Evolutionary conservation across 2,888 invertebrate species (phyloP).

Genomic region (Torymus tubicola): DNA sequence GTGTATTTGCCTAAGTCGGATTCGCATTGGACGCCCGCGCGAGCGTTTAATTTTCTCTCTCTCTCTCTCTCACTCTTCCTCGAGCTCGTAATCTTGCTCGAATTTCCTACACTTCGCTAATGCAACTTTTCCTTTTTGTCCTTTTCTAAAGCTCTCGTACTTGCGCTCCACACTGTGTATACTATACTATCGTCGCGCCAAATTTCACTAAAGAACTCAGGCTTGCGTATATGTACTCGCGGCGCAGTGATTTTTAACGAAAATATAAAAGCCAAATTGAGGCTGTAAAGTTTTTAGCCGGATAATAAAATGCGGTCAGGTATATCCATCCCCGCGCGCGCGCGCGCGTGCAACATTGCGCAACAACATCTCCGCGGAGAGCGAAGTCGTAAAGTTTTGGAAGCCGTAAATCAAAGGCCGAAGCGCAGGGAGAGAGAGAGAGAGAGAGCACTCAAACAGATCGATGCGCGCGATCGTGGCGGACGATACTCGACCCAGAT

Average conservation of each 20-base stretch:
- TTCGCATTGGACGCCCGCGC: constrained; percentile 49
- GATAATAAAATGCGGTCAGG: not conserved
- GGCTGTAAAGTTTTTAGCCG: not conserved
- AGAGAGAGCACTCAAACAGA: constrained; percentile 27
- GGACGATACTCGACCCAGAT: constrained; percentile 53
- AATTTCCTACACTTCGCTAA: constrained; percentile 34
- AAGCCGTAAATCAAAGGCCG: constrained; percentile 30
- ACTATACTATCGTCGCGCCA: too few relatives aligned
- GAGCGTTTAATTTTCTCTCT: constrained; percentile 53
- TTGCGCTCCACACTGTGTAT: too few relatives aligned
- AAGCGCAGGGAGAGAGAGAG: not conserved
- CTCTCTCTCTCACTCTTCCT: constrained; percentile 28
- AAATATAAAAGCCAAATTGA: not conserved
- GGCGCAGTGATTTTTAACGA: not conserved
- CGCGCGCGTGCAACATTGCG: too few relatives aligned
- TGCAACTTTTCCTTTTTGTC: constrained; percentile 12
- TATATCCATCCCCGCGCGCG: not conserved
- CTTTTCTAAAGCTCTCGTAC: not conserved
- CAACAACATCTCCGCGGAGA: too few relatives aligned
- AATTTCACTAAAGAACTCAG: too few relatives aligned
- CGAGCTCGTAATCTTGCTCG: constrained; percentile 42
- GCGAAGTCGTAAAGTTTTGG: not conserved
- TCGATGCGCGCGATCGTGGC: constrained; percentile 40
- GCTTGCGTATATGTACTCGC: too few relatives aligned
- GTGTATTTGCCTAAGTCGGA: constrained; percentile 59